These are phyloP conservation scores for Trochalopteron elliotii DNA, from an alignment of 2,113 vertebrate genomes.

Conservation along the genomic window DNA sequence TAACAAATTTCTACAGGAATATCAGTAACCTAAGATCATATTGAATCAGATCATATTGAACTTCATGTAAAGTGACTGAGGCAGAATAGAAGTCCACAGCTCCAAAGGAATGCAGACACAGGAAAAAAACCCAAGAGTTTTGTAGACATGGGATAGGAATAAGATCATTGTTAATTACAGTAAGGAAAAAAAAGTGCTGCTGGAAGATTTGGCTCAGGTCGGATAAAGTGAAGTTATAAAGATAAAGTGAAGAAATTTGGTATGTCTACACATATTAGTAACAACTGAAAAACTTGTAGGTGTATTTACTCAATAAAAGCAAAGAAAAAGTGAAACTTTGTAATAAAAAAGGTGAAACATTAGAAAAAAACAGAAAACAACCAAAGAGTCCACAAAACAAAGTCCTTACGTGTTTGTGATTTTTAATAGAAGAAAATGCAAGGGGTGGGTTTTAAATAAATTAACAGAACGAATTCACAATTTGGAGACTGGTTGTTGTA, in stretches of 20 bases:
- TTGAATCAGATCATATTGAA: background rate
- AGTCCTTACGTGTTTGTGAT: background rate
- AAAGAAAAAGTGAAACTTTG: background rate
- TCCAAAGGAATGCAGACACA: background rate
- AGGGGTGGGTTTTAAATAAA: background rate
- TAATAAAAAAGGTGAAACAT: background rate
- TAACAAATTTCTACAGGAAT: background rate
- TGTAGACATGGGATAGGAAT: background rate
- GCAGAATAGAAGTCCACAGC: background rate
- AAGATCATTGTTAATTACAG: background rate
- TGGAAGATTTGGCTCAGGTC: background rate
- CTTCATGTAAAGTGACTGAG: background rate
- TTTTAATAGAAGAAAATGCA: background rate
- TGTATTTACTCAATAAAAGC: background rate
- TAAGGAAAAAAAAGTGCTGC: background rate
- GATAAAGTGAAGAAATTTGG: background rate
- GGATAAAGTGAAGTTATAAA: no score
- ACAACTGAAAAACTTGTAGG: background rate
- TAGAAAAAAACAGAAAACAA: background rate
- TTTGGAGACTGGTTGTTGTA: background rate
- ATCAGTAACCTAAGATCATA: background rate
- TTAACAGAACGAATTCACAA: background rate
- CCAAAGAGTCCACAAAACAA: background rate
- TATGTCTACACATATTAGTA: background rate
- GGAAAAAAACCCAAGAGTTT: background rate